phyloP scores from a whole-genome alignment of 2,888 invertebrate genomes.

The Harpagoxenus sublaevis region DNA sequence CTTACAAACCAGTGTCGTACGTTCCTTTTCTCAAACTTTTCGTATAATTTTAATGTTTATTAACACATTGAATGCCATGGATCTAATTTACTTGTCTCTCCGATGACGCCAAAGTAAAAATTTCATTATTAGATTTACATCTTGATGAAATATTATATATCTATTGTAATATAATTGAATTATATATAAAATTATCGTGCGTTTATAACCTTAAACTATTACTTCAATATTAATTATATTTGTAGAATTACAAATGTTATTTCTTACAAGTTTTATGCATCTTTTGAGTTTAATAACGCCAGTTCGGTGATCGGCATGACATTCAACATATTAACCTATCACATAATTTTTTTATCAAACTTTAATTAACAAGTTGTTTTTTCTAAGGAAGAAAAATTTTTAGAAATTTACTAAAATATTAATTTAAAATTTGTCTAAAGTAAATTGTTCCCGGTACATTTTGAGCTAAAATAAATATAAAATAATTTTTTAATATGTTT shows the following conservation, averaged over 20 bases:
- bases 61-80: not conserved
- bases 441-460: not conserved
- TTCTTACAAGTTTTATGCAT: not conserved
- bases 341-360: no score
- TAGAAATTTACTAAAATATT: not conserved
- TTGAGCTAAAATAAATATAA: not conserved
- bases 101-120: not conserved
- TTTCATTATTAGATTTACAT: not conserved
- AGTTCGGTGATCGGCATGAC: no score
- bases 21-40: conserved; percentile 29
- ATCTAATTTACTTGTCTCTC: not conserved
- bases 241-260: not conserved
- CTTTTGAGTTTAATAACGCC: not conserved
- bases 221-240: not conserved
- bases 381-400: no score
- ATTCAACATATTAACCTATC: no score
- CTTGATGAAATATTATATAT: not conserved
- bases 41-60: not conserved
- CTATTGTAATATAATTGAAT: not conserved
- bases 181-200: not conserved
- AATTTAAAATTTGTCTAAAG: not conserved
- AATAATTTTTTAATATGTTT: not conserved
- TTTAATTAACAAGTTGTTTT: no score
- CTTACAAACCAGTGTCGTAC: conserved; percentile 71
- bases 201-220: not conserved